phyloP scores from a whole-genome alignment of 2,797 vertebrate genomes.

The Sebastes ruberrimus region DNA sequence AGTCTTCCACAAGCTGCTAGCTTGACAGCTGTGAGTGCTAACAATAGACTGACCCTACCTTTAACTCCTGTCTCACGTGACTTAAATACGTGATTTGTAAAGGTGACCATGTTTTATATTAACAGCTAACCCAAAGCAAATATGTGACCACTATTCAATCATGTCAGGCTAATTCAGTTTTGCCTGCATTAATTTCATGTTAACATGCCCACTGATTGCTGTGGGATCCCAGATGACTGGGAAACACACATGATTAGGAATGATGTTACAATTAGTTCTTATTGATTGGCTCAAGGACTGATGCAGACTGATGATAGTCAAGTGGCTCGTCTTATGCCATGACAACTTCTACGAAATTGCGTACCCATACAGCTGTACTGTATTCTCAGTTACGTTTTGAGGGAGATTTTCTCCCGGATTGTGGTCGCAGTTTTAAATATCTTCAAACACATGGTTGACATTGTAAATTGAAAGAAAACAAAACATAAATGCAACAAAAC shows the following conservation, averaged over 20 bases:
- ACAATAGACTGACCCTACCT: too few species aligned
- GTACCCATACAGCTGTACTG: too few species aligned
- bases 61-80: too few species aligned
- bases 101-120: not conserved
- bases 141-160: not conserved
- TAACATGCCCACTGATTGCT: slow-evolving; percentile 31
- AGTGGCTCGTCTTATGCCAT: not conserved
- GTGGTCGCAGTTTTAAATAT: too few species aligned
- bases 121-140: not conserved
- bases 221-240: slow-evolving; percentile 1
- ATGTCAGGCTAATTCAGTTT: not conserved
- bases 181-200: slow-evolving; percentile 10
- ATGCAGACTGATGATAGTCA: not conserved
- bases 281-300: slow-evolving; percentile 5
- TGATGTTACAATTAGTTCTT: not conserved
- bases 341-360: too few species aligned
- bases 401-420: too few species aligned
- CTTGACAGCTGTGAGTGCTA: too few species aligned
- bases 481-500: too few species aligned
- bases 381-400: too few species aligned
- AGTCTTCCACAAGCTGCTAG: too few species aligned
- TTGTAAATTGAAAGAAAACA: too few species aligned
- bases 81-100: not conserved
- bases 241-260: slow-evolving; percentile 23
- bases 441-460: too few species aligned